Base-by-base conservation (phyloP, 2,113 vertebrate species). In the Ochotona princeps region DNA sequence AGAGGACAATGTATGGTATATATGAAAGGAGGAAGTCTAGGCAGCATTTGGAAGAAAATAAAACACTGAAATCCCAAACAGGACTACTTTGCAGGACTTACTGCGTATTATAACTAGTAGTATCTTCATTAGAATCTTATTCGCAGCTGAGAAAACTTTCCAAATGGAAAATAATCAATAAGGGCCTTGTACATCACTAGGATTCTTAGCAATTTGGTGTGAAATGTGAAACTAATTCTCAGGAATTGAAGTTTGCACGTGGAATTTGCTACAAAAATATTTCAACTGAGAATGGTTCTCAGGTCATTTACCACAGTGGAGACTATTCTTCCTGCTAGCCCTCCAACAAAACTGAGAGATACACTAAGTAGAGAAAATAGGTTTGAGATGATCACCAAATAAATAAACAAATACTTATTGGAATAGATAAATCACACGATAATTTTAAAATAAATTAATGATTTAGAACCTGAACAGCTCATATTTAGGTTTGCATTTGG, bases 121-220 rank as follows among this genome's bases (percentile, higher is more conserved):
- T 87, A 65, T 67, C 21, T 91, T 90, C 61, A 92, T 92, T 84
- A 95, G 87, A 96, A 73, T 81, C 11, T 66, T 67, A 81, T 89
- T 80, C 75, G 65, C 47, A 78, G 76, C 30, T 83, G 84, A 89
- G 70, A 8, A 93, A 86, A 95, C 89, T 15, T 72, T 78, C 67
- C 67, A 78, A 18, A 76, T 92, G 60, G 67, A 72, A 91, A 88
- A 88, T 70, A 89, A 94, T 67, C 13, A 4, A 60, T 92, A 65
- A 25, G 4, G 28, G 2, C 0, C 47, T 83, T 86, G 81, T 47
- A 32, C 32, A 35, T 35, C 23, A 60, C 2, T 7, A 35, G 38
- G 95, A 80, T 57, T 91, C 63, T 72, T 73, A 72, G 23, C 10
- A 54, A 65, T 79, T 78, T 73, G 11, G 32, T 70, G 12, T 60